These are phyloP conservation scores for Trachymyrmex septentrionalis DNA, from an alignment of 1,140 invertebrate genomes.

Conservation along the genomic window DNA sequence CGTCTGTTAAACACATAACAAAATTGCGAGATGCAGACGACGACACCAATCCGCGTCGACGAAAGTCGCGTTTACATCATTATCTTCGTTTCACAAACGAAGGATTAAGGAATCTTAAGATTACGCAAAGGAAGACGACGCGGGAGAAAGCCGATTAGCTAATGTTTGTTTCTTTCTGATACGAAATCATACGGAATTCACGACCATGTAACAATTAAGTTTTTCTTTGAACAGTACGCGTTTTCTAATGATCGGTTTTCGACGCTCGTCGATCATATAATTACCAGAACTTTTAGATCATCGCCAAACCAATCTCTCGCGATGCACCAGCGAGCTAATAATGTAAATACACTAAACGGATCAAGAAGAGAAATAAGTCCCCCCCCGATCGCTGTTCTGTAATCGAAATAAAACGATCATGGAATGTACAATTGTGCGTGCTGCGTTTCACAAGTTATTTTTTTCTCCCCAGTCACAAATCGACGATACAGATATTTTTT, in stretches of 20 bases:
- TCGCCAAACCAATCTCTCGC: slow-evolving; percentile 46
- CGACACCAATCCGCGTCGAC: background rate
- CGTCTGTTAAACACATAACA: slow-evolving; percentile 1
- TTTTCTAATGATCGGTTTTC: slow-evolving; percentile 32
- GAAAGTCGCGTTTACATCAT: background rate
- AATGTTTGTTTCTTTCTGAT: background rate
- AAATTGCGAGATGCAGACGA: background rate
- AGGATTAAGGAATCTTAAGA: slow-evolving; percentile 48
- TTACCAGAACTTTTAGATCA: slow-evolving; percentile 56
- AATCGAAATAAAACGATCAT: slow-evolving; percentile 85
- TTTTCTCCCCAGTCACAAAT: background rate
- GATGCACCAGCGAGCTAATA: slow-evolving; percentile 44
- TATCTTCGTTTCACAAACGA: slow-evolving; percentile 37
- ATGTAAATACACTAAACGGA: slow-evolving; percentile 71
- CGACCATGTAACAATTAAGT: background rate
- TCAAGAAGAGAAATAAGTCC: slow-evolving; percentile 62
- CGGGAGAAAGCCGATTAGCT: slow-evolving; percentile 35
- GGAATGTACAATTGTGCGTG: slow-evolving; percentile 74
- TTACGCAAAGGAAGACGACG: slow-evolving; percentile 35
- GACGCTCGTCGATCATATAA: slow-evolving; percentile 36
- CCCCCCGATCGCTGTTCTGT: slow-evolving; percentile 80
- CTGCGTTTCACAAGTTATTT: slow-evolving; percentile 21
- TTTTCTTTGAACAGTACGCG: background rate
- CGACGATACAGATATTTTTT: background rate
- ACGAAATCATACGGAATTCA: slow-evolving; percentile 8